Conservation (phyloP, 2,888 invertebrate genomes). For the Caenorhabditis sulstoni region DNA sequence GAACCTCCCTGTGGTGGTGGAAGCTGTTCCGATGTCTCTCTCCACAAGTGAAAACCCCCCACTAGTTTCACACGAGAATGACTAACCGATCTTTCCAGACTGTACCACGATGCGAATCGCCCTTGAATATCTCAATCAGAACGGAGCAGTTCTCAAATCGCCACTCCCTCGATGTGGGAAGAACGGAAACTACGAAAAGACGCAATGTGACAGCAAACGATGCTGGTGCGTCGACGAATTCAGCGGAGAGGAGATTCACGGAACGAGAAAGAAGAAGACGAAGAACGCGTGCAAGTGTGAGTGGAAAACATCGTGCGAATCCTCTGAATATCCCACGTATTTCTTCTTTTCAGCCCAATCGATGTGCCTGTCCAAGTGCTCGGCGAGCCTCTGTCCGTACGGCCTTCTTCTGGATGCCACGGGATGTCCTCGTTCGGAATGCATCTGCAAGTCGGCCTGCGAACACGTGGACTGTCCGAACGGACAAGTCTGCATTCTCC, state of each 20-base stretch:
- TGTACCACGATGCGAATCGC: slow-evolving; percentile 58
- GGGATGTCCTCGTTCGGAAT: slow-evolving; percentile 65
- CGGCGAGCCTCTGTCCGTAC: slow-evolving; percentile 56
- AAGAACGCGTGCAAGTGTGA: slow-evolving; percentile 58
- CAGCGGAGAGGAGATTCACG: slow-evolving; percentile 72
- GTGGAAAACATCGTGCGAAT: slow-evolving; percentile 39
- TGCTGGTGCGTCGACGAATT: slow-evolving; percentile 71
- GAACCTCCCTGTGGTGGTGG: slow-evolving; percentile 20
- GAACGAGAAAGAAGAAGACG: slow-evolving; percentile 66
- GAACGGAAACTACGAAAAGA: slow-evolving; percentile 52
- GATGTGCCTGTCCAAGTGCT: slow-evolving; percentile 57
- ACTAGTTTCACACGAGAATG: too few relatives aligned
- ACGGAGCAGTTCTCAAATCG: slow-evolving; percentile 55
- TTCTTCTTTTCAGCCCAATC: slow-evolving; percentile 42
- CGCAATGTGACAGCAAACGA: slow-evolving; percentile 57
- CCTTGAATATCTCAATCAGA: slow-evolving; percentile 47
- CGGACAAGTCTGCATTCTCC: slow-evolving; percentile 66
- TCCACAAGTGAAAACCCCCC: slow-evolving; percentile 27
- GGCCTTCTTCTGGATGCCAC: slow-evolving; percentile 61
- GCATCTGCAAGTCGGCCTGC: slow-evolving; percentile 66
- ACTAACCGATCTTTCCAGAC: slow-evolving; percentile 41
- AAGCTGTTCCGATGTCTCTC: slow-evolving; percentile 40
- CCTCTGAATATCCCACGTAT: not conserved
- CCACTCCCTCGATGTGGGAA: slow-evolving; percentile 50
- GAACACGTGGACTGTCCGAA: slow-evolving; percentile 59